A percentile compares a stretch with the other conserved stretches of the same genome.
phyloP scores from a whole-genome alignment of 1,140 invertebrate genomes.

The Archegozetes longisetosus region DNA sequence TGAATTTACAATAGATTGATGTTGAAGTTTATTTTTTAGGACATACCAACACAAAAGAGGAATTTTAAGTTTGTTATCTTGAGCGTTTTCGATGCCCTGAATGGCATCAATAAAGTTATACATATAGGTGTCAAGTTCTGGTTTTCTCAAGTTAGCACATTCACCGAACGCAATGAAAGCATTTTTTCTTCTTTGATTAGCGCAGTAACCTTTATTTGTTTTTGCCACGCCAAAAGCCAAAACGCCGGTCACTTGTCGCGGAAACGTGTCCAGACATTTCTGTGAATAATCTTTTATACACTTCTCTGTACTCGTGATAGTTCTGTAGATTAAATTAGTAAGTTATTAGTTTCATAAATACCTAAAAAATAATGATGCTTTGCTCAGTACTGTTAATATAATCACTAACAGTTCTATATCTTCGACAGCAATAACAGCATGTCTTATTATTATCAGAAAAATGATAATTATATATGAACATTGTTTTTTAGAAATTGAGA shows the following conservation, averaged over 20 bases:
- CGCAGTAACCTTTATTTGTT: conserved; percentile 2
- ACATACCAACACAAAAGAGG: conserved; percentile 7
- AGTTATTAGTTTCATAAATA: no score
- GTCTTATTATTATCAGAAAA: no score
- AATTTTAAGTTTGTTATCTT: neutral
- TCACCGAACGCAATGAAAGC: neutral
- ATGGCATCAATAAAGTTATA: neutral
- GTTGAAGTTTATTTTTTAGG: neutral
- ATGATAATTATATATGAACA: no score
- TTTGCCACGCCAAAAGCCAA: neutral
- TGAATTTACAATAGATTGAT: neutral
- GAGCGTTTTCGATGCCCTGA: neutral
- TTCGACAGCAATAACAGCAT: no score
- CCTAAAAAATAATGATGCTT: no score
- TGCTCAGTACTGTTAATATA: no score
- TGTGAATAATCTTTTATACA: neutral
- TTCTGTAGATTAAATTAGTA: neutral
- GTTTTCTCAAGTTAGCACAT: neutral
- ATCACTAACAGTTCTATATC: no score
- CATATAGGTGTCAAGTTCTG: neutral
- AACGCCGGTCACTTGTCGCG: neutral
- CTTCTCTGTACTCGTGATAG: neutral
- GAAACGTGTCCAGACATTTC: neutral
- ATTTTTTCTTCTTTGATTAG: neutral
- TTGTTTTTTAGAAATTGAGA: no score